A percentile compares a stretch with the other conserved stretches of the same genome.
phyloP scores from a whole-genome alignment of 2,113 vertebrate genomes.

The Spea multiplicata region DNA sequence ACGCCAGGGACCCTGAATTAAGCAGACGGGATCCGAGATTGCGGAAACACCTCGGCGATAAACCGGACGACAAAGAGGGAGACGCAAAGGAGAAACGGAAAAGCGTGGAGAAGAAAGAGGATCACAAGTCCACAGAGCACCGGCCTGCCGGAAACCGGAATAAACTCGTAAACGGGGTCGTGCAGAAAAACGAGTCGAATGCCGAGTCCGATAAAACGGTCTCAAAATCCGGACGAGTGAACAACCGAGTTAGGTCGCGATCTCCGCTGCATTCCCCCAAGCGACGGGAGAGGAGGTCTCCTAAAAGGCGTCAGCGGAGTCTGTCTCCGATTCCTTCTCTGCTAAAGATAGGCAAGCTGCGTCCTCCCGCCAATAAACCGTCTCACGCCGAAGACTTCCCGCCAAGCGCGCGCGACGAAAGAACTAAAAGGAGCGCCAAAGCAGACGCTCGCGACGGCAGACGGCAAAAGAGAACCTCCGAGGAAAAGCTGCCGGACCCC shows the following conservation, averaged over 20 bases:
- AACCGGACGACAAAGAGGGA: conserved; percentile 72
- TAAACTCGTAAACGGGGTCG: conserved; percentile 80
- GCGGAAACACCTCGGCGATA: conserved; percentile 83
- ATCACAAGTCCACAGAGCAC: conserved; percentile 71
- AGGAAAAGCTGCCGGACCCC: conserved; percentile 75
- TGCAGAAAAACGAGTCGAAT: conserved; percentile 73
- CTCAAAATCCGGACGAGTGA: conserved; percentile 74
- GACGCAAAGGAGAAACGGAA: conserved; percentile 84
- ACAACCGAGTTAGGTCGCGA: conserved; percentile 81
- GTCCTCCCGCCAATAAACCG: conserved; percentile 68
- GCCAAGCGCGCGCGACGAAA: conserved; percentile 71
- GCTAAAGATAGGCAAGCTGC: conserved; percentile 72
- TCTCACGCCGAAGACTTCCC: conserved; percentile 67
- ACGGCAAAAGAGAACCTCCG: conserved; percentile 74
- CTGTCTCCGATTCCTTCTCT: conserved; percentile 72
- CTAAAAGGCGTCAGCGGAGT: conserved; percentile 81
- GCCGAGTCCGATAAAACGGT: conserved; percentile 68
- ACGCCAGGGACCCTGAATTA: conserved; percentile 66
- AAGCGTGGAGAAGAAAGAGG: conserved; percentile 81
- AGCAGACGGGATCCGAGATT: conserved; percentile 86
- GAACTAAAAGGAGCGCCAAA: conserved; percentile 76
- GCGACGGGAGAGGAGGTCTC: conserved; percentile 84
- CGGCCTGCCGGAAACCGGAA: conserved; percentile 68
- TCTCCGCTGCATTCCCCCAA: conserved; percentile 81
- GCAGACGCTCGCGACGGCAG: conserved; percentile 73